Conservation (phyloP, 2,113 vertebrate genomes). For the Menidia beryllina region DNA sequence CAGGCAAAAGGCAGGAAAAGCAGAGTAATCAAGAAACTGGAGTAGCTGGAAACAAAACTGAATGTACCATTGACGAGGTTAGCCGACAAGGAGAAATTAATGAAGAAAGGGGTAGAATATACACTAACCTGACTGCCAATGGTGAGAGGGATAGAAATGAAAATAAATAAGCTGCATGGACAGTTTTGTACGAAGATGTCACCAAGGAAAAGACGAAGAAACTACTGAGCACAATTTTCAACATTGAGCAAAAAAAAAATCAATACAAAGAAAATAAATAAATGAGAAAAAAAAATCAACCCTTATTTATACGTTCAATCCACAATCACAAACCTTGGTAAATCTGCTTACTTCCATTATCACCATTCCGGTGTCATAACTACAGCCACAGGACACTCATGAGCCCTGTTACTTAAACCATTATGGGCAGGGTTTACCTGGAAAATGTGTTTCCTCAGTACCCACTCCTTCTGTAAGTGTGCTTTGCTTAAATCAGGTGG, state of each 20-base stretch:
- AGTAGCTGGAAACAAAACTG: constrained; percentile 28
- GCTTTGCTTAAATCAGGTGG: constrained; percentile 41
- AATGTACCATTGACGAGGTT: constrained; percentile 36
- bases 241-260: constrained; percentile 9
- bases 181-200: neutral
- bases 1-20: constrained; percentile 37
- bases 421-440: constrained; percentile 43
- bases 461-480: constrained; percentile 29
- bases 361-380: constrained; percentile 52
- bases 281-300: constrained; percentile 31
- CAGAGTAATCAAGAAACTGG: constrained; percentile 40
- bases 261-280: too few relatives aligned
- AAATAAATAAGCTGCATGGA: constrained; percentile 1
- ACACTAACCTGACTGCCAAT: constrained; percentile 37
- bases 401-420: constrained; percentile 50
- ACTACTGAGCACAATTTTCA: constrained; percentile 25
- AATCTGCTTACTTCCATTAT: constrained; percentile 42
- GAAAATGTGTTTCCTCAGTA: constrained; percentile 40
- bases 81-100: constrained; percentile 36
- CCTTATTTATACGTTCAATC: constrained; percentile 17
- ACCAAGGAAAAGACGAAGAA: constrained; percentile 5
- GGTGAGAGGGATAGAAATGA: constrained; percentile 11
- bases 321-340: constrained; percentile 40
- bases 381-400: constrained; percentile 48
- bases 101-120: constrained; percentile 20